phyloP scores from a whole-genome alignment of 2,113 vertebrate genomes.

The Gymnogyps californianus region DNA sequence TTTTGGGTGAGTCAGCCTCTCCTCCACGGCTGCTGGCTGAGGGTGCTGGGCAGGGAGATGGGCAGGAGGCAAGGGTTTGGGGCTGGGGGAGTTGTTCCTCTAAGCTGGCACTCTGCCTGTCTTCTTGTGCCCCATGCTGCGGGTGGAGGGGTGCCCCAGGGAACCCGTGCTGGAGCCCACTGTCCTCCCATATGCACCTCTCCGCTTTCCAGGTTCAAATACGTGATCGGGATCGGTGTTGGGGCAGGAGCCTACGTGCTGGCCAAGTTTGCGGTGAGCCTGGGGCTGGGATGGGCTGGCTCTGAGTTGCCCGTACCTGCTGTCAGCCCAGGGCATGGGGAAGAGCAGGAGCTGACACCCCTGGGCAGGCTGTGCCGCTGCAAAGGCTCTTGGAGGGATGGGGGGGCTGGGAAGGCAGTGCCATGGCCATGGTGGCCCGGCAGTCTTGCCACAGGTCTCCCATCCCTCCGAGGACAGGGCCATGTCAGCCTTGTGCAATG shows the following conservation, averaged over 20 bases:
- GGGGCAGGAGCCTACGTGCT: conserved; percentile 93
- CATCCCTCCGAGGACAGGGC: not conserved
- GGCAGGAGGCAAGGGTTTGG: not conserved
- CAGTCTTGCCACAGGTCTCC: not conserved
- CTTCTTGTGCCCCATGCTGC: not conserved
- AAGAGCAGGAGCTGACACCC: not conserved
- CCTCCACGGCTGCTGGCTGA: rapidly evolving
- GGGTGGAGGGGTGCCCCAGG: not conserved
- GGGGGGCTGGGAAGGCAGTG: not conserved
- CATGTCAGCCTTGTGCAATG: rapidly evolving
- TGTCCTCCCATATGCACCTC: rapidly evolving
- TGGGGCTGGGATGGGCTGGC: not conserved
- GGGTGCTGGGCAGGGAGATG: not conserved
- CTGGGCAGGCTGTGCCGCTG: not conserved
- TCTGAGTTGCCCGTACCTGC: not conserved
- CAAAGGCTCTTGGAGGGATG: not conserved
- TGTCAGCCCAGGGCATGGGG: not conserved
- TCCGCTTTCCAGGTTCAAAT: conserved; percentile 86
- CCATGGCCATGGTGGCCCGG: not conserved
- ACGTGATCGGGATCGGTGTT: conserved; percentile 93
- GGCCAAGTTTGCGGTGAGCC: conserved; percentile 93
- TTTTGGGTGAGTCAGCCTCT: conserved; percentile 85
- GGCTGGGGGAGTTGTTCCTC: not conserved
- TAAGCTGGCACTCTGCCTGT: not conserved
- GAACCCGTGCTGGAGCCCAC: rapidly evolving